phyloP scores from a whole-genome alignment of 2,888 invertebrate genomes.

The Cheilosia grossa region DNA sequence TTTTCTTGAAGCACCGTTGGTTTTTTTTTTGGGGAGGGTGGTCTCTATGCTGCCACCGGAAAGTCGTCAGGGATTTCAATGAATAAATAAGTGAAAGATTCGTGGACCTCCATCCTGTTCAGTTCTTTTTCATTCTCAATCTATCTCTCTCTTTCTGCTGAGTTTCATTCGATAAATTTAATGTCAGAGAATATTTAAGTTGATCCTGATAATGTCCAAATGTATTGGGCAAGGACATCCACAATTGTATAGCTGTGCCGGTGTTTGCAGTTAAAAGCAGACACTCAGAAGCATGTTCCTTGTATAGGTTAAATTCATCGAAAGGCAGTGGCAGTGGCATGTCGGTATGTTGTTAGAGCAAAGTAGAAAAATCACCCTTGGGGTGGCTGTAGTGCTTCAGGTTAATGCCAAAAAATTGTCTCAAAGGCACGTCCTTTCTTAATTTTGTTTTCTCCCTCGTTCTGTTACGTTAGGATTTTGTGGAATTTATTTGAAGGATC shows the following conservation, averaged over 20 bases:
- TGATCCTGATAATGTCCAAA: constrained; percentile 62
- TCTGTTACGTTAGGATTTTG: constrained; percentile 57
- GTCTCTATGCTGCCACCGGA: background rate
- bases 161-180: constrained; percentile 43
- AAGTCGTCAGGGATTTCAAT: constrained; percentile 47
- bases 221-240: constrained; percentile 53
- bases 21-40: constrained; percentile 3
- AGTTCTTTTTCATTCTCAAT: background rate
- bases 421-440: constrained; percentile 65
- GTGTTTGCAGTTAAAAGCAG: constrained; percentile 56
- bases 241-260: constrained; percentile 6
- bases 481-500: constrained; percentile 60
- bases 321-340: constrained; percentile 42
- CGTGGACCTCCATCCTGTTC: constrained; percentile 7
- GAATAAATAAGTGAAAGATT: constrained; percentile 52
- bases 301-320: constrained; percentile 43
- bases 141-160: background rate
- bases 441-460: constrained; percentile 56
- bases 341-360: constrained; percentile 2
- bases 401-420: constrained; percentile 65
- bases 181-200: constrained; percentile 60
- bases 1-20: constrained; percentile 10
- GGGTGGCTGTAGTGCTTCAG: constrained; percentile 42
- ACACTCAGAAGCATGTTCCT: constrained; percentile 40
- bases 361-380: constrained; percentile 30